A percentile compares a stretch with the other conserved stretches of the same genome.
phyloP scores from a whole-genome alignment of 2,113 vertebrate species.

The Porphyrio hochstetteri region DNA sequence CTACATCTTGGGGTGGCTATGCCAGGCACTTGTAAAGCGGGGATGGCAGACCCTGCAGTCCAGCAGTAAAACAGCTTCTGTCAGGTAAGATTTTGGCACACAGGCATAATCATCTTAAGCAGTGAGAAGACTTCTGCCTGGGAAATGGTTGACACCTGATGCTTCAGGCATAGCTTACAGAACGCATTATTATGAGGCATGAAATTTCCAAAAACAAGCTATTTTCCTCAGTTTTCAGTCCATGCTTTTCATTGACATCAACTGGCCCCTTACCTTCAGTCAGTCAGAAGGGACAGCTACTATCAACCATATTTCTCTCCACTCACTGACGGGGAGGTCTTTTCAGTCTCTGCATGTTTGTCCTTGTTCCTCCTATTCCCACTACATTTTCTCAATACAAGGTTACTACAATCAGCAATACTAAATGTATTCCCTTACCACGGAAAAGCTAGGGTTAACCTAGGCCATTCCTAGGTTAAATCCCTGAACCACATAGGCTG shows the following conservation, averaged over 20 bases:
- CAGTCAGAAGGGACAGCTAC: neutral
- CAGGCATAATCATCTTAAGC: neutral
- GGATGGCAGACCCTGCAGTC: neutral
- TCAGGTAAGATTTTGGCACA: neutral
- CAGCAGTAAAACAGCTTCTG: neutral
- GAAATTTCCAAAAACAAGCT: neutral
- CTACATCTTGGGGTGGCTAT: fast-evolving
- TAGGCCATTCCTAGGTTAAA: neutral
- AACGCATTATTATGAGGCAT: neutral
- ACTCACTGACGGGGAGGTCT: neutral
- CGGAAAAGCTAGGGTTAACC: neutral
- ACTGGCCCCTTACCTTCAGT: neutral
- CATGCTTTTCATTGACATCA: neutral
- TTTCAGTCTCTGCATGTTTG: neutral
- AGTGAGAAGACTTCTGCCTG: neutral
- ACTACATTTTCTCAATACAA: neutral
- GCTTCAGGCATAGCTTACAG: neutral
- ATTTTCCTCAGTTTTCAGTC: neutral
- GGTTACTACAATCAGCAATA: neutral
- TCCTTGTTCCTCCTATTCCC: neutral
- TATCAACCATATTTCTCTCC: neutral
- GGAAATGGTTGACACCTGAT: neutral
- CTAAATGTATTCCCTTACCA: neutral
- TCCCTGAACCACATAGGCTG: neutral
- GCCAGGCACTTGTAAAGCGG: neutral